Percentiles rank a stretch among this genome's conserved stretches.
These are phyloP conservation scores for Pachyramphus minor DNA, from an alignment of 2,113 vertebrate genomes.

Conservation along the genomic window DNA sequence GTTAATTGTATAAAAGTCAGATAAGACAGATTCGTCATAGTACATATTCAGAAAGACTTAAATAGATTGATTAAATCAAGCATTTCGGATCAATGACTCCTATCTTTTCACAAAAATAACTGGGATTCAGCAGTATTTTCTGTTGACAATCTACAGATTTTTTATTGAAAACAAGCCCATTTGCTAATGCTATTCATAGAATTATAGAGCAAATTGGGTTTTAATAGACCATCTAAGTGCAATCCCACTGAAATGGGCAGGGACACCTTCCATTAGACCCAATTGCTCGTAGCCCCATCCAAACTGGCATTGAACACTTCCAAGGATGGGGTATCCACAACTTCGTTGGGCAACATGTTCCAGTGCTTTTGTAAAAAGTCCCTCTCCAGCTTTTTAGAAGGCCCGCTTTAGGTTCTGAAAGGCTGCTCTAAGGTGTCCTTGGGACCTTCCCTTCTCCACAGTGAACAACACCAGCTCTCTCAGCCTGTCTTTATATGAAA, in stretches of 20 bases:
- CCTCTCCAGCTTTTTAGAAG: not conserved
- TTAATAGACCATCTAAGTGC: not conserved
- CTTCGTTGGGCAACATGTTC: not conserved
- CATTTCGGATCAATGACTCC: not conserved
- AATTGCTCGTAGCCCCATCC: not conserved
- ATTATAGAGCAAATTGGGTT: not conserved
- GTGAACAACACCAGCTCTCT: not conserved
- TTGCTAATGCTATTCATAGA: not conserved
- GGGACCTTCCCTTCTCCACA: not conserved
- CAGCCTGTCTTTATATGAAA: not conserved
- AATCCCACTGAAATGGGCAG: no score
- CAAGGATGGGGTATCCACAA: not conserved
- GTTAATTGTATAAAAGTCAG: not conserved
- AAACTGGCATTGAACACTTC: not conserved
- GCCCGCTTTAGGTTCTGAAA: not conserved
- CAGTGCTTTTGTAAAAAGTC: not conserved
- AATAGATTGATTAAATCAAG: not conserved
- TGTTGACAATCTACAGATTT: not conserved
- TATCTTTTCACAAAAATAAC: not conserved
- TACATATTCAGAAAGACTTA: not conserved
- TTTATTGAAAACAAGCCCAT: not conserved
- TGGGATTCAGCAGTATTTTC: not conserved
- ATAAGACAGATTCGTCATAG: not conserved
- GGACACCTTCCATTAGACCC: no score
- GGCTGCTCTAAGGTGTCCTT: not conserved